Conservation (phyloP, 2,113 vertebrate species). For the Scomber scombrus region DNA sequence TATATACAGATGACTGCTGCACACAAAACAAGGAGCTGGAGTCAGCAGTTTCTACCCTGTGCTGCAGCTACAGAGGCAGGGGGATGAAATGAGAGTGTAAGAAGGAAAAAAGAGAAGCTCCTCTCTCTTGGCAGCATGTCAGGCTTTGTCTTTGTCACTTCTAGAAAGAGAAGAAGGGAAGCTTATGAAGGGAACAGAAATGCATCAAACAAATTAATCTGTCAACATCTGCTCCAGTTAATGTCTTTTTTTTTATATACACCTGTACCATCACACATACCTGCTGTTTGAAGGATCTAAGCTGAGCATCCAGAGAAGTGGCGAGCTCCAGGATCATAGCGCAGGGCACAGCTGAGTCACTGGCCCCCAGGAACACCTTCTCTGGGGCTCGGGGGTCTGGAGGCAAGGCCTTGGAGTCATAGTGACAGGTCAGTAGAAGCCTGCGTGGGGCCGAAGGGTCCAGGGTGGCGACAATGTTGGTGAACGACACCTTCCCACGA, state of each 20-base stretch:
- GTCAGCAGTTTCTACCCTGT: slow-evolving; percentile 67
- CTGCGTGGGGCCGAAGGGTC: slow-evolving; percentile 85
- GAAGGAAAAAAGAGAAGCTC: slow-evolving; percentile 1
- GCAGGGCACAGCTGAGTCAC: slow-evolving; percentile 92
- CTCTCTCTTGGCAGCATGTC: slow-evolving; percentile 40
- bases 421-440: slow-evolving; percentile 91
- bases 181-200: too few relatives aligned
- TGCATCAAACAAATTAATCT: neutral
- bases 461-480: slow-evolving; percentile 89
- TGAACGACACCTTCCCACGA: slow-evolving; percentile 86
- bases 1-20: slow-evolving; percentile 58
- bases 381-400: slow-evolving; percentile 63
- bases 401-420: slow-evolving; percentile 90
- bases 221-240: neutral
- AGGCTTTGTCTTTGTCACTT: neutral
- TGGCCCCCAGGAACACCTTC: slow-evolving; percentile 88
- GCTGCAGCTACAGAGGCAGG: slow-evolving; percentile 48
- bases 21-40: slow-evolving; percentile 14
- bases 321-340: slow-evolving; percentile 89
- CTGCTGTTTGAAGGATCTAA: slow-evolving; percentile 84
- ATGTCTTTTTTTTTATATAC: neutral
- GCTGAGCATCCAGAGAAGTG: slow-evolving; percentile 84
- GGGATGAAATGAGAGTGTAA: slow-evolving; percentile 1
- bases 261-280: slow-evolving; percentile 63
- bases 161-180: neutral